Conservation (phyloP, 2,797 vertebrate species). For the Triplophysa bombifrons region DNA sequence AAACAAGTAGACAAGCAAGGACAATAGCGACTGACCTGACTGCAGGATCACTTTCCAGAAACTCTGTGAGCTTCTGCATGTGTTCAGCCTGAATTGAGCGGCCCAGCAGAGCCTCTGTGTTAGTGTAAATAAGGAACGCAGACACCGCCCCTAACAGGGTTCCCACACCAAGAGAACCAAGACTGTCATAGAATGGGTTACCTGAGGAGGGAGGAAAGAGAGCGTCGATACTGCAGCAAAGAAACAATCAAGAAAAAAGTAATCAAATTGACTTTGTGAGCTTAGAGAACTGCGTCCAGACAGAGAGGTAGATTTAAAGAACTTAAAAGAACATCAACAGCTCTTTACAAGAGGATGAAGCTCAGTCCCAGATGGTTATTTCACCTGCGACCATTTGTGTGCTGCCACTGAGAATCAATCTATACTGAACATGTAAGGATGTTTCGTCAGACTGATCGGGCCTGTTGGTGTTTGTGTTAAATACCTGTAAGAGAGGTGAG, state of each 20-base stretch:
- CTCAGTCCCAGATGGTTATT: background rate
- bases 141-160: slow-evolving; percentile 91
- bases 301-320: slow-evolving; percentile 6
- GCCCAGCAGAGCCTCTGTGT: slow-evolving; percentile 94
- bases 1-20: background rate
- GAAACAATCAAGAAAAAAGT: no score
- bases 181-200: slow-evolving; percentile 90
- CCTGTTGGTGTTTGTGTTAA: background rate
- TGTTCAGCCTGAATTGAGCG: slow-evolving; percentile 93
- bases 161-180: slow-evolving; percentile 93
- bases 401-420: background rate
- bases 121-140: slow-evolving; percentile 96
- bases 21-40: slow-evolving; percentile 82
- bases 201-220: slow-evolving; percentile 71
- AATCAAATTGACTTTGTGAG: slow-evolving; percentile 1
- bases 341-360: slow-evolving; percentile 15
- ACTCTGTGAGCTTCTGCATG: slow-evolving; percentile 94
- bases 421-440: background rate
- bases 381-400: background rate
- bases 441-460: background rate
- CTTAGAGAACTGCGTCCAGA: background rate
- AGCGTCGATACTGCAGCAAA: no score
- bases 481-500: slow-evolving; percentile 96
- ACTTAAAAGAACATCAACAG: slow-evolving; percentile 10
- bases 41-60: slow-evolving; percentile 92